Percentiles rank a stretch among this genome's conserved stretches.
Evolutionary conservation across 53 echinoderm and acorn worm genomes (phyloP).

Genomic region (Zoroaster sp.): DNA sequence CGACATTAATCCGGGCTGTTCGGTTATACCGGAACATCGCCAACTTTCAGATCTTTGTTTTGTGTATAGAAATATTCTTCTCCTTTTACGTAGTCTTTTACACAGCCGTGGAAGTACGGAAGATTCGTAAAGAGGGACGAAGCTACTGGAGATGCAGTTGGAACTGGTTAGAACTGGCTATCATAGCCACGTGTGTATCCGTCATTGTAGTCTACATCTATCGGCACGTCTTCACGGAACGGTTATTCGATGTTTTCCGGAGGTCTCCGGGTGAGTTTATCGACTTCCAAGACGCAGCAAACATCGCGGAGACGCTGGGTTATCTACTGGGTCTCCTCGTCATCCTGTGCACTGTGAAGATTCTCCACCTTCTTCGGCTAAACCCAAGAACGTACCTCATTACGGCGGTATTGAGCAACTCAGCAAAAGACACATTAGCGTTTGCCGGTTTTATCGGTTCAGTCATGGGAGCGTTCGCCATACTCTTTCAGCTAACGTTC

Average conservation of each 20-base stretch:
- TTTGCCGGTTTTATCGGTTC: slow-evolving; percentile 56
- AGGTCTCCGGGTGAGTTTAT: slow-evolving; percentile 29
- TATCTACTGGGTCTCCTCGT: slow-evolving; percentile 73
- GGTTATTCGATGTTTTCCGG: slow-evolving; percentile 47
- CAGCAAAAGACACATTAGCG: slow-evolving; percentile 53
- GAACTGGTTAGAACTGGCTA: slow-evolving; percentile 77
- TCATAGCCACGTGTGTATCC: slow-evolving; percentile 54
- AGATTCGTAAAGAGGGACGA: slow-evolving; percentile 30
- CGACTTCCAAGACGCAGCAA: slow-evolving; percentile 71
- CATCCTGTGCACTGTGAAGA: slow-evolving; percentile 78
- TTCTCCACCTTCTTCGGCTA: slow-evolving; percentile 77
- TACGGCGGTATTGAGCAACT: slow-evolving; percentile 66
- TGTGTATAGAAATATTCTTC: slow-evolving; percentile 72
- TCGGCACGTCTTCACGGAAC: slow-evolving; percentile 59
- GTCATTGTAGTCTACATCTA: slow-evolving; percentile 68
- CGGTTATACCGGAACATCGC: slow-evolving; percentile 68
- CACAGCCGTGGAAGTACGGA: slow-evolving; percentile 56
- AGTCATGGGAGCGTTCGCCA: slow-evolving; percentile 61
- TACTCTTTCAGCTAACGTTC: slow-evolving; percentile 63
- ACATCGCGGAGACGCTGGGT: slow-evolving; percentile 55
- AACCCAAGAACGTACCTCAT: slow-evolving; percentile 89
- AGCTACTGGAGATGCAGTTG: slow-evolving; percentile 62
- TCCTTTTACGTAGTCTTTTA: slow-evolving; percentile 53
- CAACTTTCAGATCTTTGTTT: slow-evolving; percentile 65
- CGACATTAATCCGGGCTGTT: slow-evolving; percentile 61